Conservation (phyloP, 1,140 invertebrate species). For the Drosophila busckii region DNA sequence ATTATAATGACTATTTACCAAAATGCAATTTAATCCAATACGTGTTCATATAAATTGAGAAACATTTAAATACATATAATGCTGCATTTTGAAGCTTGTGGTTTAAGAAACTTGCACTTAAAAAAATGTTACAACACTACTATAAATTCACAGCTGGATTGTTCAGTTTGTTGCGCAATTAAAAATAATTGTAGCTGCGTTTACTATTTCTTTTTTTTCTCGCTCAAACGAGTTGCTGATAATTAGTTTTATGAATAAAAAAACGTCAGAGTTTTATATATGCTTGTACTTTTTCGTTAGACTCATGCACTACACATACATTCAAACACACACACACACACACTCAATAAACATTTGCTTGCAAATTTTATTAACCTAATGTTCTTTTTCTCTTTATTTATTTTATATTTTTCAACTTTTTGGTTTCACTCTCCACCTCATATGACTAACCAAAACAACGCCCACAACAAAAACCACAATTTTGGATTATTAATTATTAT, state of each 20-base stretch:
- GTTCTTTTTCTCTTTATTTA: slow-evolving; percentile 32
- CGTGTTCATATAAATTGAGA: slow-evolving; percentile 60
- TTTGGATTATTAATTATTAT: neutral
- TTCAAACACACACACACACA: slow-evolving; percentile 6
- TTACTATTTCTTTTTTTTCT: slow-evolving; percentile 13
- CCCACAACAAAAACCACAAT: slow-evolving; percentile 13
- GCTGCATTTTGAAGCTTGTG: neutral
- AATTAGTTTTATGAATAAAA: slow-evolving; percentile 4
- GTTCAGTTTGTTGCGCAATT: slow-evolving; percentile 51
- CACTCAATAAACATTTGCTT: slow-evolving; percentile 6
- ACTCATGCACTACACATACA: neutral
- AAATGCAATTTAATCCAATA: slow-evolving; percentile 65
- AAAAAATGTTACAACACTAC: slow-evolving; percentile 16
- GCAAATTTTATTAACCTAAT: slow-evolving; percentile 30
- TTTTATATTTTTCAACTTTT: neutral
- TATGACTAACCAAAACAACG: too few relatives aligned
- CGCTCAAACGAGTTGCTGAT: slow-evolving; percentile 16
- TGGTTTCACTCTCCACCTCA: too few relatives aligned
- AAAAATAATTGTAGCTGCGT: slow-evolving; percentile 45
- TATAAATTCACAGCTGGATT: slow-evolving; percentile 42
- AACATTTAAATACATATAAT: slow-evolving; percentile 16
- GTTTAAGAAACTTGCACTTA: neutral
- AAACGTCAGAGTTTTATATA: slow-evolving; percentile 1
- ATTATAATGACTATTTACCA: slow-evolving; percentile 71
- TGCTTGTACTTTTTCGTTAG: neutral